Percentiles rank a stretch among this genome's conserved stretches.
phyloP scores from a whole-genome alignment of 2,113 vertebrate genomes.

The Dolichotis patagonum region DNA sequence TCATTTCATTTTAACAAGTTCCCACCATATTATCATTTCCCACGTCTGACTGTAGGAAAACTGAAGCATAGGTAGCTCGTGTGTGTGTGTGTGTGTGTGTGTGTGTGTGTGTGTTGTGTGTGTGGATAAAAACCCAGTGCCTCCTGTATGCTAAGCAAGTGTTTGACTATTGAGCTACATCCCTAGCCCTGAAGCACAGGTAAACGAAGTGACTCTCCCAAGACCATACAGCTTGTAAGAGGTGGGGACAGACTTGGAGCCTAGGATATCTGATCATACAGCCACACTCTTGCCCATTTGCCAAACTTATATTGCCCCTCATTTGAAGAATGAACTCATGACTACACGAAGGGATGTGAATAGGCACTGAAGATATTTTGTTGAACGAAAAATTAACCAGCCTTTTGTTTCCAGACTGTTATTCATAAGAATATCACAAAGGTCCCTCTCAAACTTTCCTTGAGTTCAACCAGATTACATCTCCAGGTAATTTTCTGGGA shows the following conservation, averaged over 20 bases:
- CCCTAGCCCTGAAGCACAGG: neutral
- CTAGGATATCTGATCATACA: neutral
- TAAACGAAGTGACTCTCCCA: neutral
- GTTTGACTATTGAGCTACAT: neutral
- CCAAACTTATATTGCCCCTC: neutral
- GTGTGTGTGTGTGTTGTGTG: neutral
- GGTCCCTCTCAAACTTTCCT: neutral
- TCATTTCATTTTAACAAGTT: neutral
- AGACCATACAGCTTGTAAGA: neutral
- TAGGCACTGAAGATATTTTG: neutral
- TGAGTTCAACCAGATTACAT: neutral
- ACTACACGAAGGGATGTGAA: neutral
- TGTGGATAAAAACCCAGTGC: neutral
- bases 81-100: neutral
- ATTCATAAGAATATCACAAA: neutral
- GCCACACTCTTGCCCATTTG: neutral
- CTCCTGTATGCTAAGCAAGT: neutral
- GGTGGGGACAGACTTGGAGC: neutral
- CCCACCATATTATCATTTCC: neutral
- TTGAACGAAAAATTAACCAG: neutral
- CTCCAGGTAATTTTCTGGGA: neutral
- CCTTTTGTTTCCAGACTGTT: neutral
- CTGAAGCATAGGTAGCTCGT: neutral
- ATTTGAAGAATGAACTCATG: neutral
- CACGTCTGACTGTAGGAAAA: neutral